Evolutionary conservation across 2,888 invertebrate genomes (phyloP).

Genomic region (Orgyia antiqua): DNA sequence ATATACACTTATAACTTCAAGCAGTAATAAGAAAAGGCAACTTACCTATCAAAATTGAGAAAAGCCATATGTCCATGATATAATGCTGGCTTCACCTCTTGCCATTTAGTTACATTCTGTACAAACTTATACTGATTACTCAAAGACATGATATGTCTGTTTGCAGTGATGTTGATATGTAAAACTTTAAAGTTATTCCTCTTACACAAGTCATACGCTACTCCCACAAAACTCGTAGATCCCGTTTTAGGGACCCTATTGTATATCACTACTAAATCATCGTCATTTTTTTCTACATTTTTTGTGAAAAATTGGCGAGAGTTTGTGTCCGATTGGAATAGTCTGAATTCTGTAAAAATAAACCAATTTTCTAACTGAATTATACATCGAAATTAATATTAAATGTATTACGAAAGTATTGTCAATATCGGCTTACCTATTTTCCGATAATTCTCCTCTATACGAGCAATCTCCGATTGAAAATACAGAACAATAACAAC

Average conservation of each 20-base stretch:
- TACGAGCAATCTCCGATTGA: constrained; percentile 63
- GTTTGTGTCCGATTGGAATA: constrained; percentile 49
- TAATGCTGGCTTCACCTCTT: constrained; percentile 92
- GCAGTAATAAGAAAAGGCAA: no score
- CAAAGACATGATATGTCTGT: constrained; percentile 95
- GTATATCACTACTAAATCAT: constrained; percentile 91
- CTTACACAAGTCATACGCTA: constrained; percentile 92
- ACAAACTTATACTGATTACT: constrained; percentile 94
- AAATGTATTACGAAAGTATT: constrained; percentile 4
- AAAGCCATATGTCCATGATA: constrained; percentile 99
- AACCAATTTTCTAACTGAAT: not conserved
- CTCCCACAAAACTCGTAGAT: constrained; percentile 96
- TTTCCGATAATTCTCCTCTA: constrained; percentile 61
- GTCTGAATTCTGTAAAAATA: constrained; percentile 54
- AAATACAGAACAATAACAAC: constrained; percentile 67
- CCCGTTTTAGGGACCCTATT: constrained; percentile 98
- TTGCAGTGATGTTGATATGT: constrained; percentile 97
- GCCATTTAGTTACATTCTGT: constrained; percentile 94
- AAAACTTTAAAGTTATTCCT: constrained; percentile 82
- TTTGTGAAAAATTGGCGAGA: constrained; percentile 61
- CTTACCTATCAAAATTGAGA: constrained; percentile 94
- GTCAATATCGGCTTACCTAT: constrained; percentile 44
- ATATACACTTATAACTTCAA: no score
- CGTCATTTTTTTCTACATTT: constrained; percentile 59
- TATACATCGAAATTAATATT: no score